Percentiles rank a stretch among this genome's conserved stretches.
Conservation (phyloP, 2,113 vertebrate species). For the Tyto alba region DNA sequence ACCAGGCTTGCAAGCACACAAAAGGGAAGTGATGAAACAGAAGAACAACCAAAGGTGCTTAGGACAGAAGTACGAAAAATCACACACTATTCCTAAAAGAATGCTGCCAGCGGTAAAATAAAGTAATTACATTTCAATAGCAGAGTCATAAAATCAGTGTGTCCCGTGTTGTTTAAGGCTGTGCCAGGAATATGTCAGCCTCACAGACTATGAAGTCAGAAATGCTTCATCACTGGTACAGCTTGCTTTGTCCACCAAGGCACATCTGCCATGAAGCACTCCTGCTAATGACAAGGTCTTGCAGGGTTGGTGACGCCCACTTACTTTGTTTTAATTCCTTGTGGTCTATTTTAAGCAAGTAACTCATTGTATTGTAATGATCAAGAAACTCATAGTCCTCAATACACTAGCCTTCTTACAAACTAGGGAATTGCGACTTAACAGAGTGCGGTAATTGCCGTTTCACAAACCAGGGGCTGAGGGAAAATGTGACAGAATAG, state of each 20-base stretch:
- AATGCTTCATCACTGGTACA: background rate
- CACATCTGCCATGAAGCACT: background rate
- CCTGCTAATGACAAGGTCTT: background rate
- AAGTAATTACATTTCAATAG: background rate
- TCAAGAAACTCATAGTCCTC: background rate
- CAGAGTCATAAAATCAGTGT: background rate
- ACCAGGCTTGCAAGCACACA: constrained; percentile 26
- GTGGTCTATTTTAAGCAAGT: background rate
- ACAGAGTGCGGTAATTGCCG: rapidly evolving
- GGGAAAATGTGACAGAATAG: background rate
- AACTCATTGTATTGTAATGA: background rate
- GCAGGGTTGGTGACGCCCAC: background rate
- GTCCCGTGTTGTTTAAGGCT: background rate
- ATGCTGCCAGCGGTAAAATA: background rate
- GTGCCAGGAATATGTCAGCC: background rate
- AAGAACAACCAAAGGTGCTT: background rate
- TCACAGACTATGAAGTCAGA: background rate
- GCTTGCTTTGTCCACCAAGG: background rate
- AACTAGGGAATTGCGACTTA: background rate
- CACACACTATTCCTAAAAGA: background rate
- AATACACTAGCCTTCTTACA: background rate
- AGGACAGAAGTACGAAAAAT: background rate
- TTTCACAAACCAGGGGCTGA: background rate
- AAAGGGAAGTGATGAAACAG: background rate
- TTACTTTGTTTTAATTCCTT: background rate